A percentile compares a stretch with the other conserved stretches of the same genome.
Conservation (phyloP, 1,140 invertebrate genomes). For the Hypothenemus hampei region DNA sequence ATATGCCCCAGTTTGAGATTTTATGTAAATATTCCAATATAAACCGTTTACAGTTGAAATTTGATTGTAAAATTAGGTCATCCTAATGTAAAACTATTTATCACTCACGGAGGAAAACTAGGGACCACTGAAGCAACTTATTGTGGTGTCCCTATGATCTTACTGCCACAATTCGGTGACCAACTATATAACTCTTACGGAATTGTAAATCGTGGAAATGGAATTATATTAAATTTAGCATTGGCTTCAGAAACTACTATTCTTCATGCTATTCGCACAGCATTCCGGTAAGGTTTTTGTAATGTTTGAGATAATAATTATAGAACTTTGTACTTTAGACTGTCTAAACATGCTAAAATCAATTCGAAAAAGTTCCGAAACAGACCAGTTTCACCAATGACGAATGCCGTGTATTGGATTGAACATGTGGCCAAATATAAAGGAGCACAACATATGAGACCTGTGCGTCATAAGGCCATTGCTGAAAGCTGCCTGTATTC, state of each 20-base stretch:
- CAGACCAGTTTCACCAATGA: slow-evolving; percentile 50
- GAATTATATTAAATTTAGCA: slow-evolving; percentile 51
- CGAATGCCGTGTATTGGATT: slow-evolving; percentile 58
- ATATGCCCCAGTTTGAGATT: slow-evolving; percentile 68
- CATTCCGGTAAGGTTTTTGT: slow-evolving; percentile 53
- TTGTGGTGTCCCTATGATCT: slow-evolving; percentile 67
- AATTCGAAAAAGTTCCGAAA: slow-evolving; percentile 54
- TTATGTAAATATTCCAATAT: slow-evolving; percentile 50
- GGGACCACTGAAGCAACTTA: slow-evolving; percentile 69
- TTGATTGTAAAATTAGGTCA: slow-evolving; percentile 50
- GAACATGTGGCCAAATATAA: slow-evolving; percentile 58
- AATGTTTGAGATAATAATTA: slow-evolving; percentile 50
- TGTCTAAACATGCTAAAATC: slow-evolving; percentile 47
- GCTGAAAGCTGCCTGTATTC: too few relatives aligned
- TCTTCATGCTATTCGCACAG: slow-evolving; percentile 50
- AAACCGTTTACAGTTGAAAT: background rate
- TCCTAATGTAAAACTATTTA: slow-evolving; percentile 62
- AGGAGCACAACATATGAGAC: slow-evolving; percentile 53
- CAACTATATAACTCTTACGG: slow-evolving; percentile 58
- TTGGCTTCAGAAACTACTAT: slow-evolving; percentile 59
- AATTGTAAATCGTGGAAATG: slow-evolving; percentile 55
- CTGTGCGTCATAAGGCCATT: too few relatives aligned
- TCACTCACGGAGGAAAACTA: slow-evolving; percentile 70
- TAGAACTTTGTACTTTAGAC: too few relatives aligned
- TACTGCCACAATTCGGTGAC: slow-evolving; percentile 65